Conservation (phyloP, 2,113 vertebrate genomes). For the Solea senegalensis region DNA sequence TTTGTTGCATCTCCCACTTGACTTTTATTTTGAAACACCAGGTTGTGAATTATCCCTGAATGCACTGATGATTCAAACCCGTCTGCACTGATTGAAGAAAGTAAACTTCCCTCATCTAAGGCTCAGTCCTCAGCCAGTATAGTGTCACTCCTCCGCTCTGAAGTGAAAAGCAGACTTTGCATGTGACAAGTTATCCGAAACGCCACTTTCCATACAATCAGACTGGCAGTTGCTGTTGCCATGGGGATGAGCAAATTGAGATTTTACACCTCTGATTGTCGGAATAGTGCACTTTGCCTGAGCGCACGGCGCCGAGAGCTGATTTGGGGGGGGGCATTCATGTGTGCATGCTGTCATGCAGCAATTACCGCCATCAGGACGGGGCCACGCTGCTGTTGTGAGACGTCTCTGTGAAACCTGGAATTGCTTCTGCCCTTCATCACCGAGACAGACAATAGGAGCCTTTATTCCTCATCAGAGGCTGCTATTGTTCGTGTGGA, state of each 20-base stretch:
- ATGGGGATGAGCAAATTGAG: constrained; percentile 57
- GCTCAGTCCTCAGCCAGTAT: neutral
- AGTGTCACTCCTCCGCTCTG: neutral
- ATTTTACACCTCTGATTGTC: constrained; percentile 62
- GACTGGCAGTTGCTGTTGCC: constrained; percentile 63
- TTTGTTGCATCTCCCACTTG: too few species aligned
- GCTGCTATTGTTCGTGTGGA: constrained; percentile 40
- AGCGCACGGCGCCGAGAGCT: constrained; percentile 38
- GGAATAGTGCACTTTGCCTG: constrained; percentile 53
- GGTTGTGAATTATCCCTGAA: too few species aligned
- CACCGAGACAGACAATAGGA: constrained; percentile 24
- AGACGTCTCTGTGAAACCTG: constrained; percentile 53
- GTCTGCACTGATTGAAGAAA: neutral
- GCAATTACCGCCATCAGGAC: constrained; percentile 50
- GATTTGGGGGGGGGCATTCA: constrained; percentile 58
- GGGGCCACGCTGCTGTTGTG: neutral
- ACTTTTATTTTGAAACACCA: too few species aligned
- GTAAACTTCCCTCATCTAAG: neutral
- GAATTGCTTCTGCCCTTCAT: constrained; percentile 23
- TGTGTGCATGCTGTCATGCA: constrained; percentile 37
- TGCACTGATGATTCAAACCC: too few species aligned
- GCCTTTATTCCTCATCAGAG: constrained; percentile 53
- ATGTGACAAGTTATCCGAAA: constrained; percentile 55
- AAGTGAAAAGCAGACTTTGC: constrained; percentile 29
- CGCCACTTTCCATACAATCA: constrained; percentile 63